Evolutionary conservation across 1,140 invertebrate genomes (phyloP).

Genomic region (Trichogramma pretiosum): DNA sequence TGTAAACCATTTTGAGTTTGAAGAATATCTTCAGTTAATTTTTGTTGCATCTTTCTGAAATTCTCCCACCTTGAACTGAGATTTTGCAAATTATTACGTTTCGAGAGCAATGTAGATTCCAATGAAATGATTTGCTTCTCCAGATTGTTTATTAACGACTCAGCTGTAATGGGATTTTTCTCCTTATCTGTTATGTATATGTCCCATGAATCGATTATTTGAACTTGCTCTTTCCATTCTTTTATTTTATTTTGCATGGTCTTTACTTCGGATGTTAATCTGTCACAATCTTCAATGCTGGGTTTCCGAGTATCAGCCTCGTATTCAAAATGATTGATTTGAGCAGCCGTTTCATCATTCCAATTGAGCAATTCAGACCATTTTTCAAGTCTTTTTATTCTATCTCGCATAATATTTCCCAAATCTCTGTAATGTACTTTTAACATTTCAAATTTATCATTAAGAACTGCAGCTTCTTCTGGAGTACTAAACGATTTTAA

Average conservation of each 20-base stretch:
- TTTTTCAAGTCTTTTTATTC: slow-evolving; percentile 67
- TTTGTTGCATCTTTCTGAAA: slow-evolving; percentile 58
- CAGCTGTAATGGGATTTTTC: slow-evolving; percentile 59
- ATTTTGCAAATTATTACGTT: slow-evolving; percentile 58
- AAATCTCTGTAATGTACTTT: slow-evolving; percentile 68
- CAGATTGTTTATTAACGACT: slow-evolving; percentile 59
- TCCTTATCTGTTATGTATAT: slow-evolving; percentile 60
- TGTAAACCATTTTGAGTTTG: slow-evolving; percentile 48
- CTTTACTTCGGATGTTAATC: slow-evolving; percentile 59
- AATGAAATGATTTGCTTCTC: slow-evolving; percentile 58
- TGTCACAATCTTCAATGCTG: slow-evolving; percentile 54
- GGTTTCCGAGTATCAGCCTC: slow-evolving; percentile 67
- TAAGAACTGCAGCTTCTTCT: slow-evolving; percentile 62
- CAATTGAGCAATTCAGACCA: slow-evolving; percentile 76
- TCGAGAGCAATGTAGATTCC: slow-evolving; percentile 54
- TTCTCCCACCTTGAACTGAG: slow-evolving; percentile 60
- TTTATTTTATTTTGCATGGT: slow-evolving; percentile 55
- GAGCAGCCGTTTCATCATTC: slow-evolving; percentile 71
- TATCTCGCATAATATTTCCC: slow-evolving; percentile 64
- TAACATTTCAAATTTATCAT: slow-evolving; percentile 64
- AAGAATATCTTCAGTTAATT: slow-evolving; percentile 55
- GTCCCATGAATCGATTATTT: slow-evolving; percentile 57
- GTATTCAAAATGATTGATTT: slow-evolving; percentile 70
- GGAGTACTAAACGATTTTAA: slow-evolving; percentile 58
- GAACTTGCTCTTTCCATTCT: slow-evolving; percentile 60